phyloP scores from a whole-genome alignment of 1,140 invertebrate species.

The Diabrotica virgifera region DNA sequence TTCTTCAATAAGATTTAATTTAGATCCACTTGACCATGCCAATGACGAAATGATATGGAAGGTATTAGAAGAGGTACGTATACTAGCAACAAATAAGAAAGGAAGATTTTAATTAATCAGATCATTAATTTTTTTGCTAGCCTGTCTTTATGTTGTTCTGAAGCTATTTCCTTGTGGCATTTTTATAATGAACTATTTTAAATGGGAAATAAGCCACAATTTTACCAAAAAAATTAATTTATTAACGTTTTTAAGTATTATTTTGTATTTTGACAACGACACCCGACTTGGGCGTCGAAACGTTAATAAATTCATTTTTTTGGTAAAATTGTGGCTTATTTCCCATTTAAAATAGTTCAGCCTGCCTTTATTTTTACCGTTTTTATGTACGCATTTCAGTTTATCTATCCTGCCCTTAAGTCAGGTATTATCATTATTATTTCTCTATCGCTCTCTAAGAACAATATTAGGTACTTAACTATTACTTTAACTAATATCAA shows the following conservation, averaged over 20 bases:
- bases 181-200: too few species aligned
- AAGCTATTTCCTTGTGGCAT: too few species aligned
- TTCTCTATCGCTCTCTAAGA: not conserved
- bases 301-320: too few species aligned
- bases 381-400: not conserved
- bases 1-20: slow-evolving; percentile 57
- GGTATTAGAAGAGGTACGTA: slow-evolving; percentile 57
- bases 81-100: not conserved
- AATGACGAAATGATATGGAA: slow-evolving; percentile 63
- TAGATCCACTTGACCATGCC: slow-evolving; percentile 77
- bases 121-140: not conserved
- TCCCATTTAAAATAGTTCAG: too few species aligned
- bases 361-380: not conserved
- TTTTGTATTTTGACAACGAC: too few species aligned
- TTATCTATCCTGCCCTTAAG: not conserved
- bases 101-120: not conserved
- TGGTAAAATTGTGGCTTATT: too few species aligned
- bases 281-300: too few species aligned
- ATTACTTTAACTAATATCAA: too few species aligned
- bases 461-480: not conserved
- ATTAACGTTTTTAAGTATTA: too few species aligned
- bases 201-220: too few species aligned
- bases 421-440: not conserved
- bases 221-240: too few species aligned
- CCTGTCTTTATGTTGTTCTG: not conserved